These are phyloP conservation scores for Drosophila yooni DNA, from an alignment of 2,888 invertebrate genomes.

Conservation along the genomic window DNA sequence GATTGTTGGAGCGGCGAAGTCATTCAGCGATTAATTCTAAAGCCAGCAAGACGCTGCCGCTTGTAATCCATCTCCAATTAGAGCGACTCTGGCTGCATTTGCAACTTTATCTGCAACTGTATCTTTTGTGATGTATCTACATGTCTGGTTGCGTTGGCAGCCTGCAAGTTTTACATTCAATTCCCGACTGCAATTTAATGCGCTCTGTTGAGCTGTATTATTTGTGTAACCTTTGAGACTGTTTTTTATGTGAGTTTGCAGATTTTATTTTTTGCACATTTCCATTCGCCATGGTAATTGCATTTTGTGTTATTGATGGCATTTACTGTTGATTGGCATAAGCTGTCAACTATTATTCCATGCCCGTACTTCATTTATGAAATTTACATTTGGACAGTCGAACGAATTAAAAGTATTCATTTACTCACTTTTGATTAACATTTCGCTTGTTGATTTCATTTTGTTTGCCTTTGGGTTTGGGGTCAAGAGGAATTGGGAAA, in stretches of 20 bases:
- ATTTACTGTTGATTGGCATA: constrained; percentile 25
- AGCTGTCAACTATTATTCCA: constrained; percentile 40
- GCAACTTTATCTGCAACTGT: constrained; percentile 17
- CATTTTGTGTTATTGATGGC: constrained; percentile 72
- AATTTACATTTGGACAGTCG: constrained; percentile 70
- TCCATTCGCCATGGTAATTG: constrained; percentile 56
- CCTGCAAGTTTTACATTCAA: constrained; percentile 22
- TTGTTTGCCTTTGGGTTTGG: constrained; percentile 27
- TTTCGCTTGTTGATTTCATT: constrained; percentile 42
- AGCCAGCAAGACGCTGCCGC: constrained; percentile 6
- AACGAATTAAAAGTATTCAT: constrained; percentile 45
- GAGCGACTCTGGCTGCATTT: constrained; percentile 13
- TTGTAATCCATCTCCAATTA: constrained; percentile 11
- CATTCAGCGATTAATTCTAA: constrained; percentile 27
- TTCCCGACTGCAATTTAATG: constrained; percentile 38
- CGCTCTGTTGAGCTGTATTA: constrained; percentile 44
- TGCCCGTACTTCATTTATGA: constrained; percentile 66
- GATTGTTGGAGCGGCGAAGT: neutral
- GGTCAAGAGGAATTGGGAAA: constrained; percentile 17
- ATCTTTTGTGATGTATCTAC: constrained; percentile 1
- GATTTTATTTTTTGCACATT: constrained; percentile 18
- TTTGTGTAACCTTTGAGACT: constrained; percentile 25
- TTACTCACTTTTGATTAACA: constrained; percentile 68
- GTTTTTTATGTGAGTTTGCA: constrained; percentile 2
- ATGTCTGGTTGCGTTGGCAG: constrained; percentile 39